Conservation (phyloP, 2,797 vertebrate species). For the Dallia pectoralis region DNA sequence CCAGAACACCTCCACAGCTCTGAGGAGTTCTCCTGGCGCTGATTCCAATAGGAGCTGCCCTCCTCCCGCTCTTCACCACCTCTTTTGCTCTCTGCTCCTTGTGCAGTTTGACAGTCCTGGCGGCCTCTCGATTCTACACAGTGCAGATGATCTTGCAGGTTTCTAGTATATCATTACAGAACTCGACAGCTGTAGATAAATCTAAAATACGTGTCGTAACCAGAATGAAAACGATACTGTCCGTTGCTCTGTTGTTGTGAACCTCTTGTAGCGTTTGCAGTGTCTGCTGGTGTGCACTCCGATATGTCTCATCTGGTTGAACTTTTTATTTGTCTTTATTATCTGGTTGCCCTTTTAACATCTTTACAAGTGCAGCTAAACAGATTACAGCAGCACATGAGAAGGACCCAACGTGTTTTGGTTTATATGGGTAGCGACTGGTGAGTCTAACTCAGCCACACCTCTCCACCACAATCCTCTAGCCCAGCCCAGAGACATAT, state of each 20-base stretch:
- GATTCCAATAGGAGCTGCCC: slow-evolving; percentile 8
- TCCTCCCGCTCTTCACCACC: background rate
- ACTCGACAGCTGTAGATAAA: slow-evolving; percentile 24
- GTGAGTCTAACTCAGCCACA: slow-evolving; percentile 41
- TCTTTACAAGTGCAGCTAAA: slow-evolving; percentile 56
- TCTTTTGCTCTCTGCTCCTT: slow-evolving; percentile 7
- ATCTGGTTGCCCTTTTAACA: slow-evolving; percentile 50
- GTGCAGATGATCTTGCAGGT: background rate
- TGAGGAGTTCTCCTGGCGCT: slow-evolving; percentile 41
- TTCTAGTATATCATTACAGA: slow-evolving; percentile 17
- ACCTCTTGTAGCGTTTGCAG: background rate
- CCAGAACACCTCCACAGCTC: slow-evolving; percentile 42
- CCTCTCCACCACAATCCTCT: slow-evolving; percentile 21
- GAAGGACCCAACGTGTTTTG: slow-evolving; percentile 45
- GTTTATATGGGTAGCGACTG: slow-evolving; percentile 51
- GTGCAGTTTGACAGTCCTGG: background rate
- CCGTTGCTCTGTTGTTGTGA: background rate
- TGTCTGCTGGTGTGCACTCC: slow-evolving; percentile 32
- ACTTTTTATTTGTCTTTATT: slow-evolving; percentile 53
- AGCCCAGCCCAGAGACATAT: background rate
- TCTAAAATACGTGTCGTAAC: slow-evolving; percentile 4
- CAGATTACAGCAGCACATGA: slow-evolving; percentile 53
- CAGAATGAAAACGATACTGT: slow-evolving; percentile 18
- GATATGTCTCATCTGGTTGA: slow-evolving; percentile 43
- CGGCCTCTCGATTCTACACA: background rate